Evolutionary conservation across 2,888 invertebrate species (phyloP).

Genomic region (Ctena decussata): DNA sequence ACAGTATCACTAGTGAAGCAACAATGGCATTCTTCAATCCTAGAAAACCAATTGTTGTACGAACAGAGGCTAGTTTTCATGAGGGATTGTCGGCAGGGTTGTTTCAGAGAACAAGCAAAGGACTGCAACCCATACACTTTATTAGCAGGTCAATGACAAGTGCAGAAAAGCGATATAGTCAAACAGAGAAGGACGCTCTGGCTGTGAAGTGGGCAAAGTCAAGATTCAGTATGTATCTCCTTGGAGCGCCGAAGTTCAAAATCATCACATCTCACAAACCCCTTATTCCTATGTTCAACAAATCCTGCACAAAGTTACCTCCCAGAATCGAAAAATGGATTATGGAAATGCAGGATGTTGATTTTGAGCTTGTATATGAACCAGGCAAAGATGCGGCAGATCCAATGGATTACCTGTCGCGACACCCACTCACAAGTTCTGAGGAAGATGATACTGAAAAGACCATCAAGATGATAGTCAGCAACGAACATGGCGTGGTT

Average conservation of each 20-base stretch:
- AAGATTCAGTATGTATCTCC: slow-evolving; percentile 36
- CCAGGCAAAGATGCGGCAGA: too few species aligned
- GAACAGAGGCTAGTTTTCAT: neutral
- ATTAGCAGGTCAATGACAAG: slow-evolving; percentile 36
- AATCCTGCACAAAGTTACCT: neutral
- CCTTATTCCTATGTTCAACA: too few species aligned
- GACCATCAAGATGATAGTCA: too few species aligned
- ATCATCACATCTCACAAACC: too few species aligned
- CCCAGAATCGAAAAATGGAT: slow-evolving; percentile 28
- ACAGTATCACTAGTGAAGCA: too few species aligned
- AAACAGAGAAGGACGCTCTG: slow-evolving; percentile 22
- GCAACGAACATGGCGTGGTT: neutral
- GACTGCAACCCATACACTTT: slow-evolving; percentile 44
- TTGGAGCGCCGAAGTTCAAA: slow-evolving; percentile 45
- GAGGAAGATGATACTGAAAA: neutral
- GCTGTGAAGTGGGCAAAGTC: slow-evolving; percentile 31
- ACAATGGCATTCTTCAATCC: too few species aligned
- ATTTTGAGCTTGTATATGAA: too few species aligned
- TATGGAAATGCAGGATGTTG: too few species aligned
- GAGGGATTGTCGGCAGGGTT: too few species aligned
- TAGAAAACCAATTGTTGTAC: neutral
- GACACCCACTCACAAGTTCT: neutral
- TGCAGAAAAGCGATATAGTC: too few species aligned
- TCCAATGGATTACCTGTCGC: neutral
- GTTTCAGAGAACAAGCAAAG: neutral